Evolutionary conservation across 2,888 invertebrate genomes (phyloP), one percentile per base, ranked within the genome.

Genomic region (Lutraria lutraria): DNA sequence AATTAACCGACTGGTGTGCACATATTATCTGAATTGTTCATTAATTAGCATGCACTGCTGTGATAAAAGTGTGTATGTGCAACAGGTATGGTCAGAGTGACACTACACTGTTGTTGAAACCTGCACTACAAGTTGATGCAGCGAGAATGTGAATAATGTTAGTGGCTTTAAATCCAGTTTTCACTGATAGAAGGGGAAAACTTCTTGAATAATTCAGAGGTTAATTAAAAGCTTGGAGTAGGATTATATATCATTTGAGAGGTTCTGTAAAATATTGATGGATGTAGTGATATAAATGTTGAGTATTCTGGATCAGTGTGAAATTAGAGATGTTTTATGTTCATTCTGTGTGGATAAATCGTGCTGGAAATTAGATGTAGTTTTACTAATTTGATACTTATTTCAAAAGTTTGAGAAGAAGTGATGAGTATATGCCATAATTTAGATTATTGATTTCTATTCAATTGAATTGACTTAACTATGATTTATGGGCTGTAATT

Each of bases 41-140:
- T 76, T 76, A 76, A 76, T 76, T 76, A 76, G 19, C 76, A 31
- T 15, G 34, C 29, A 76, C 2, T 76, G 43, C 19, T 16, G 34
- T 31, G 76, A 76, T 76, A 76, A 76, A 34, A 31, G 76, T 6
- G 29, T 15, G 12, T 19, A 13, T 76, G 76, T 76, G 76, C 76
- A 76, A 76, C 76, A 76, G 76, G 76, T 76, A 76, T 76, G 16
- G 76, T 76, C 76, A 16, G 31, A 19, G 76, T 76, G 31, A 76
- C 34, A 34, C 43, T 76, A 76, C 4, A 43, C 43, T 43, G 43
- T 43, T 43, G 43, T 43, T 43, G 8, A 8, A 8, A 43, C 43
- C 8, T 43, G 43, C 43, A 8, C 43, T 43, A 43, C 8, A 4
- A 43, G 43, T 43, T 43, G 76, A 76, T 76, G 29, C 31, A 31